Evolutionary conservation across 1,140 invertebrate genomes (phyloP).

Genomic region (Venustaconcha ellipsiformis): DNA sequence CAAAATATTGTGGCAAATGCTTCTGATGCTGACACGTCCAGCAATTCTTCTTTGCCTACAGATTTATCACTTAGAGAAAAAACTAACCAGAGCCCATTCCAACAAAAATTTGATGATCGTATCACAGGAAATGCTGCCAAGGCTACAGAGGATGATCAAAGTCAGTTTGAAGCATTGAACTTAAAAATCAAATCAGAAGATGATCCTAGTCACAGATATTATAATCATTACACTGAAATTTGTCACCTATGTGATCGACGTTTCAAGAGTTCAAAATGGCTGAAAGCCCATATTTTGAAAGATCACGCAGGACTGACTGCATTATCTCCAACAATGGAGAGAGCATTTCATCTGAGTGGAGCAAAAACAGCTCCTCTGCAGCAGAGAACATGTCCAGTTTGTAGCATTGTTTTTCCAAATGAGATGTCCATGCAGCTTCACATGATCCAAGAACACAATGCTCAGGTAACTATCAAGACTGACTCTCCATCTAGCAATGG

Average conservation of each 20-base stretch:
- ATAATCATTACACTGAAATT: constrained; percentile 55
- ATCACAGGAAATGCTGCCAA: constrained; percentile 24
- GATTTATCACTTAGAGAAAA: constrained; percentile 49
- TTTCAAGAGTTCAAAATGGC: constrained; percentile 90
- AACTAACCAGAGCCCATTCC: constrained; percentile 29
- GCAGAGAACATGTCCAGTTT: constrained; percentile 69
- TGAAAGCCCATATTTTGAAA: constrained; percentile 87
- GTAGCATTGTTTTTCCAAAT: constrained; percentile 70
- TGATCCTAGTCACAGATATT: constrained; percentile 20
- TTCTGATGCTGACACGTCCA: constrained; percentile 59
- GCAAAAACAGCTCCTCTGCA: constrained; percentile 28
- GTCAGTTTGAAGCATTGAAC: constrained; percentile 21
- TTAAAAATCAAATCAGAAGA: constrained; percentile 36
- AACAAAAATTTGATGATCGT: constrained; percentile 26
- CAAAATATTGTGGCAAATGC: constrained; percentile 71
- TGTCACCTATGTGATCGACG: constrained; percentile 89
- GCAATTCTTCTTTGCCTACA: constrained; percentile 57
- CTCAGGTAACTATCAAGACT: constrained; percentile 59
- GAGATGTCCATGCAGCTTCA: constrained; percentile 73
- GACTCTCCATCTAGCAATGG: constrained; percentile 25
- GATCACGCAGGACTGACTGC: constrained; percentile 77
- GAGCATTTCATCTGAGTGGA: constrained; percentile 16
- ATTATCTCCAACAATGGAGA: constrained; percentile 28
- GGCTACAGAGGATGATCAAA: constrained; percentile 20
- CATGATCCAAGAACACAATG: constrained; percentile 73